Base-by-base conservation (phyloP, 1,140 invertebrate species). In the Drosophila novamexicana region DNA sequence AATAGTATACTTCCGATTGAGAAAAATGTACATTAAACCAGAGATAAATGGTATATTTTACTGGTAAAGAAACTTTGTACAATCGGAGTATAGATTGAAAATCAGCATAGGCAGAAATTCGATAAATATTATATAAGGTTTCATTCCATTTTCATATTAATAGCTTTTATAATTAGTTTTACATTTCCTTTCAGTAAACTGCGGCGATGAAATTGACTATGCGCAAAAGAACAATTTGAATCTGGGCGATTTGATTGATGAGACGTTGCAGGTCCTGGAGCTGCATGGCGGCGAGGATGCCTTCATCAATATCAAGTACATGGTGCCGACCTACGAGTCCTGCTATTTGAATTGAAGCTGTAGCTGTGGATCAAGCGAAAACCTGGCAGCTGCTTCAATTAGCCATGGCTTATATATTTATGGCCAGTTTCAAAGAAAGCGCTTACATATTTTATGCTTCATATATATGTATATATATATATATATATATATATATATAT, bases 291-390 rank as follows among this genome's bases (percentile, higher is more conserved):
- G 98, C 8, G 96, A 97, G 83, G 97, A 98, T 93, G 97, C 98
- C n/a, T 99, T 98, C 91, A 98, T 98, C 74, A 98, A 98, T 92
- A 98, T 99, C 78, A 99, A 99, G 93, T 98, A 98, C 91, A 98
- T 99, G 95, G 95, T 99, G 63, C 98, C 98, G 1, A 99, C 98
- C 6, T 99, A 99, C 83, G 98, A 99, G 92, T 91, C 86, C 6
- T 91, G 86, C 79, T 92, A 91, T 62, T 86, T 92, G 42, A 92
- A 92, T 63, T 92, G 58, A 89, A 29, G 22, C 22, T 29, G 22
- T 5, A 29, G 22, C 22, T 29, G 4, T 29, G 22, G 22, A 5
- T 22, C 0, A 22, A 3, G 18, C 18, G 18, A 18, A 1, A 3
- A 2, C 22, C 22, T 22, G 22, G 22, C 22, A 22, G 22, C 22